Conservation (phyloP, 2,797 vertebrate genomes). For the Halcyon smyrnensis region DNA sequence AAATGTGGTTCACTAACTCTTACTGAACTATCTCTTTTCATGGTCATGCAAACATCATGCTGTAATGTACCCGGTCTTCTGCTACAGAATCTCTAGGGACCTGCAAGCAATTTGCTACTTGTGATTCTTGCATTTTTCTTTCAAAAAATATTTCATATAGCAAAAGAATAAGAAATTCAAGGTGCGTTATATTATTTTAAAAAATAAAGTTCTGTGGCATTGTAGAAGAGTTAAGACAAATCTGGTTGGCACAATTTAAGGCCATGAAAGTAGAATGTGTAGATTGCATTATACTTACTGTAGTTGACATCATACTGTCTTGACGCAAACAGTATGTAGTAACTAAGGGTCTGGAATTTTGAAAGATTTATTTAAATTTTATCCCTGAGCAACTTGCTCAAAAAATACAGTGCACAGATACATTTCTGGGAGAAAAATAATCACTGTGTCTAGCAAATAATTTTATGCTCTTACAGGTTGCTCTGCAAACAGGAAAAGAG, state of each 20-base stretch:
- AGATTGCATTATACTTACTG: background rate
- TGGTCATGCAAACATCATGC: background rate
- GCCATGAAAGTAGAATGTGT: background rate
- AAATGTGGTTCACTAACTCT: background rate
- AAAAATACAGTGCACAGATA: background rate
- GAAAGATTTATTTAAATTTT: background rate
- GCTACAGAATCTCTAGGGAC: background rate
- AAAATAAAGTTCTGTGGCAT: background rate
- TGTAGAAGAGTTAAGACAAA: background rate
- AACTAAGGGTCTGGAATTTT: background rate
- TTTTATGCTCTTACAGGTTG: conserved; percentile 80
- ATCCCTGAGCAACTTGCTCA: background rate
- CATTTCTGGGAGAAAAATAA: background rate
- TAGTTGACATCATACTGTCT: background rate
- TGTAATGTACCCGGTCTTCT: background rate
- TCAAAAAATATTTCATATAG: background rate
- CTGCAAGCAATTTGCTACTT: background rate
- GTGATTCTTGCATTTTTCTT: background rate
- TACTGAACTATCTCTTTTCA: background rate
- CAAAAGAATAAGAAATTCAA: background rate
- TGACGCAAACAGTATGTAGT: background rate
- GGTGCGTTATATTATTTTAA: background rate
- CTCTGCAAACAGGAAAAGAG: conserved; percentile 90
- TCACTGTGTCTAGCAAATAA: background rate
- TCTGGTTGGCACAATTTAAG: background rate